phyloP scores from a whole-genome alignment of 2,888 invertebrate genomes.

The Lycia hirtaria region DNA sequence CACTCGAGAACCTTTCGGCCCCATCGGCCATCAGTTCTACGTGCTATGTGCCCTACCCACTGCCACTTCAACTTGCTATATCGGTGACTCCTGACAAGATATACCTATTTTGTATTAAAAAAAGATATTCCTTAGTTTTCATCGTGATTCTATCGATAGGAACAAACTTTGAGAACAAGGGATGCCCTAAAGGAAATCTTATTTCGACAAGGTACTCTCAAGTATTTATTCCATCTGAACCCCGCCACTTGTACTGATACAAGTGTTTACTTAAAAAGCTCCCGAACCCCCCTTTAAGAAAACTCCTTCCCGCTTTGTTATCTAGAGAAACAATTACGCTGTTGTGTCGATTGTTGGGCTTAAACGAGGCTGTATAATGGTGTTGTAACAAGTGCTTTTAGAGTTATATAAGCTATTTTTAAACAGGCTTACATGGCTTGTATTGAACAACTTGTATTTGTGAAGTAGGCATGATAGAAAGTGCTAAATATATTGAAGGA shows the following conservation, averaged over 20 bases:
- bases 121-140: no score
- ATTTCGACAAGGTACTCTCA: not conserved
- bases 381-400: slow-evolving; percentile 12
- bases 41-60: no score
- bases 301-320: slow-evolving; percentile 18
- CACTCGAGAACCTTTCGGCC: no score
- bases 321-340: slow-evolving; percentile 25
- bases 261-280: slow-evolving; percentile 41
- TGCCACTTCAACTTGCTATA: no score
- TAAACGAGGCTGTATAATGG: slow-evolving; percentile 11
- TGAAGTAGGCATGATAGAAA: no score
- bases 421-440: not conserved
- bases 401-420: slow-evolving; percentile 1
- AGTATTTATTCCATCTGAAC: not conserved
- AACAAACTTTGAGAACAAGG: no score
- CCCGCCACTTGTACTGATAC: slow-evolving; percentile 29
- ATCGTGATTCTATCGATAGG: no score
- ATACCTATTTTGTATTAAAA: no score
- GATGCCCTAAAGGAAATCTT: not conserved
- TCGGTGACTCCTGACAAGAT: no score
- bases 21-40: no score
- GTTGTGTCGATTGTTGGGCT: slow-evolving; percentile 13
- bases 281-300: slow-evolving; percentile 19
- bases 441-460: no score
- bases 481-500: no score